Evolutionary conservation across 2,113 vertebrate genomes (phyloP).

Genomic region (Heloderma charlesbogerti): DNA sequence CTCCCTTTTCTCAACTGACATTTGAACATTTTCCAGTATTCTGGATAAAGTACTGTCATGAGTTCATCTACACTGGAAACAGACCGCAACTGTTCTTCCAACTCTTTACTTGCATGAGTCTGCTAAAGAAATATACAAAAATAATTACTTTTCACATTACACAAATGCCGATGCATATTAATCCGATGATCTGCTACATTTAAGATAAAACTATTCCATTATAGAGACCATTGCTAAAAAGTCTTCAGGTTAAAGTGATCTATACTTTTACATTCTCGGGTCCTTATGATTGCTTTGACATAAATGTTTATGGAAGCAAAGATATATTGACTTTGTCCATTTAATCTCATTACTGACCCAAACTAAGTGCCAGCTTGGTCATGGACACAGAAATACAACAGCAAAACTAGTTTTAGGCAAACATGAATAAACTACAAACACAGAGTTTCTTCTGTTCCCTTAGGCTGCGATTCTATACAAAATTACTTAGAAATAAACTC

Average conservation of each 20-base stretch:
- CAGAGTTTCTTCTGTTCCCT: neutral
- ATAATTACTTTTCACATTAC: slow-evolving; percentile 34
- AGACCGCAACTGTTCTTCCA: slow-evolving; percentile 91
- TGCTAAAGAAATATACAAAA: slow-evolving; percentile 71
- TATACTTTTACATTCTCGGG: neutral
- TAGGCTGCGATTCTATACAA: neutral
- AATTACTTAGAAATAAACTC: neutral
- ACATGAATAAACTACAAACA: neutral
- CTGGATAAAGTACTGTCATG: slow-evolving; percentile 93
- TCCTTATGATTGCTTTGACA: neutral
- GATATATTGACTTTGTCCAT: neutral
- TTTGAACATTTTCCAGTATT: slow-evolving; percentile 93
- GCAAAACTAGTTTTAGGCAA: neutral
- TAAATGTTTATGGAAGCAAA: neutral
- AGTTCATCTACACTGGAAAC: slow-evolving; percentile 96
- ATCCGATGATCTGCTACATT: slow-evolving; percentile 27
- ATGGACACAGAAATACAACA: neutral
- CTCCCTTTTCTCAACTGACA: slow-evolving; percentile 87
- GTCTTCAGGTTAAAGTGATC: neutral
- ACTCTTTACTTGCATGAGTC: slow-evolving; percentile 83
- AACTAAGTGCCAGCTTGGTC: neutral
- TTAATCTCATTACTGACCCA: neutral
- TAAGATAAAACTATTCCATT: slow-evolving; percentile 27
- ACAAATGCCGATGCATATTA: slow-evolving; percentile 40
- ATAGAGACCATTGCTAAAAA: neutral